A percentile compares a stretch with the other conserved stretches of the same genome.
Conservation (phyloP, 2,113 vertebrate genomes). For the Tupaia tana region DNA sequence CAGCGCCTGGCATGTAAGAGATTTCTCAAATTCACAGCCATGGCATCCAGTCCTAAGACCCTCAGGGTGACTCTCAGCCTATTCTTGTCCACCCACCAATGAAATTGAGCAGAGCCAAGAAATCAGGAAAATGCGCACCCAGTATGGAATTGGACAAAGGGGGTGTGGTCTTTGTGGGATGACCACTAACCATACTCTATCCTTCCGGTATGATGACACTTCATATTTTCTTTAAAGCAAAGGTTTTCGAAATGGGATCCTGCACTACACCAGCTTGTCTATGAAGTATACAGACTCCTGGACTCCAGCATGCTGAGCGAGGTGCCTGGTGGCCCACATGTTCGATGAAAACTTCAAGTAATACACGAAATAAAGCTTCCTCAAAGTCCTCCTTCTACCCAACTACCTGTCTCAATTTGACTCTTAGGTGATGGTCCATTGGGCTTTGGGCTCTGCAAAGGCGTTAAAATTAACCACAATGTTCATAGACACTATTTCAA, state of each 20-base stretch:
- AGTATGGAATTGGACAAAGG: background rate
- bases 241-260: background rate
- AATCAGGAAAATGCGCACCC: background rate
- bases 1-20: background rate
- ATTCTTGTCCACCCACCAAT: background rate
- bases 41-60: background rate
- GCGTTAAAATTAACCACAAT: background rate
- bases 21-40: background rate
- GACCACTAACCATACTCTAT: background rate
- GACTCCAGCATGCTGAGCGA: background rate
- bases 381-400: background rate
- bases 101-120: background rate
- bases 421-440: background rate
- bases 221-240: background rate
- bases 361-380: background rate
- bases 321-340: background rate
- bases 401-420: background rate
- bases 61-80: background rate
- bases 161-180: background rate
- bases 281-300: background rate
- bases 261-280: background rate
- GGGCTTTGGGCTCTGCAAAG: background rate
- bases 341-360: conserved; percentile 31
- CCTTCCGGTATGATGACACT: background rate
- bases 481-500: conserved; percentile 1